A percentile compares a stretch with the other conserved stretches of the same genome.
Conservation (phyloP, 1,140 invertebrate species). For the Achroia grisella region DNA sequence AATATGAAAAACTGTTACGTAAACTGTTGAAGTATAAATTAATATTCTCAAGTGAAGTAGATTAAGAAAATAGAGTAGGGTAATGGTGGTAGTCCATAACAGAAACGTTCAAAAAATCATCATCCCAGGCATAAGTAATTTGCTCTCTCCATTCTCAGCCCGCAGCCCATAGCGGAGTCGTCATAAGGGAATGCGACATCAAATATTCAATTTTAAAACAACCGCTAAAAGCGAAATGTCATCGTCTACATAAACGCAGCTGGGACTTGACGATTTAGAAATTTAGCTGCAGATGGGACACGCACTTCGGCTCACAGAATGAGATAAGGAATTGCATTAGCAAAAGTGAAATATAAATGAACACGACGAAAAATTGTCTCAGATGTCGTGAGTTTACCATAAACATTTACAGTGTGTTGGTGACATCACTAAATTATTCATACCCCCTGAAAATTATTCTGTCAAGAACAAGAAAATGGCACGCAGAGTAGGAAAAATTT, state of each 20-base stretch:
- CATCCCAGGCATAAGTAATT: constrained; percentile 46
- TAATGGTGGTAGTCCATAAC: constrained; percentile 51
- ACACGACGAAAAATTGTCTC: constrained; percentile 50
- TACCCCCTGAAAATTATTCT: constrained; percentile 57
- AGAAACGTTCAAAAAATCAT: constrained; percentile 63
- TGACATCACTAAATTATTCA: constrained; percentile 47
- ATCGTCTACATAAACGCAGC: constrained; percentile 62
- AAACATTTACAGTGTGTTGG: constrained; percentile 57
- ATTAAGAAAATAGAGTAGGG: constrained; percentile 24
- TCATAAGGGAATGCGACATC: constrained; percentile 69
- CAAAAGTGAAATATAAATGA: constrained; percentile 67
- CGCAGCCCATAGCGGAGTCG: constrained; percentile 46
- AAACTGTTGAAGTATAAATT: constrained; percentile 30
- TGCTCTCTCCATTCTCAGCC: constrained; percentile 31
- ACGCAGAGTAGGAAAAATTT: constrained; percentile 68
- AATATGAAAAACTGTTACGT: constrained; percentile 13
- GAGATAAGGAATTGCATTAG: constrained; percentile 69
- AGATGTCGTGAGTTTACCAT: constrained; percentile 52
- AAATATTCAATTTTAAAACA: constrained; percentile 74
- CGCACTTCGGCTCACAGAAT: constrained; percentile 50
- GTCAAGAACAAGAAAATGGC: constrained; percentile 67
- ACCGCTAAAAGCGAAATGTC: constrained; percentile 71
- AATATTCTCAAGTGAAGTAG: constrained; percentile 18
- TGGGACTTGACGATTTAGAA: constrained; percentile 68
- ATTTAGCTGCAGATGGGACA: constrained; percentile 70